Conservation (phyloP, 2,888 invertebrate genomes). For the Eueremaeus valkanovi region DNA sequence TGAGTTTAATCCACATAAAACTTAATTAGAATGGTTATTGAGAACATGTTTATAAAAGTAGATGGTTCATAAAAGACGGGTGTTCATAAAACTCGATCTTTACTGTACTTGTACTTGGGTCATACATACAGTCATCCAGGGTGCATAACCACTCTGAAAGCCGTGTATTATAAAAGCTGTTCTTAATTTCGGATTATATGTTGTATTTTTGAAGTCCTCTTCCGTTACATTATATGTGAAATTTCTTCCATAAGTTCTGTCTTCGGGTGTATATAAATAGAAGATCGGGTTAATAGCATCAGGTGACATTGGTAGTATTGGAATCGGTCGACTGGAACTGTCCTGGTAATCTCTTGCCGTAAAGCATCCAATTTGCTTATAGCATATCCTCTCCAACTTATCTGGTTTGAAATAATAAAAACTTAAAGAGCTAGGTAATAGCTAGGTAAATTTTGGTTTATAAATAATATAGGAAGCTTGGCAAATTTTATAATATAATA, state of each 20-base stretch:
- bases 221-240: neutral
- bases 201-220: neutral
- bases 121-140: slow-evolving; percentile 6
- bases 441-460: too few relatives aligned
- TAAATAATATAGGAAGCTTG: too few relatives aligned
- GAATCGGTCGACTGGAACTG: neutral
- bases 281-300: neutral
- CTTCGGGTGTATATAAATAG: neutral
- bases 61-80: too few relatives aligned
- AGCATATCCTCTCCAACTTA: neutral
- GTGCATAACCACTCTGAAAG: slow-evolving; percentile 1
- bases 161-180: neutral
- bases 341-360: neutral
- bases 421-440: too few relatives aligned
- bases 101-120: too few relatives aligned
- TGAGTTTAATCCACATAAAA: too few relatives aligned
- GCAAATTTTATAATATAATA: too few relatives aligned
- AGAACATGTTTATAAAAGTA: too few relatives aligned
- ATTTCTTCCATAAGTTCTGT: neutral
- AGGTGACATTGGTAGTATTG: slow-evolving; percentile 6
- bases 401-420: too few relatives aligned
- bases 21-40: too few relatives aligned
- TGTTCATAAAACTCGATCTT: too few relatives aligned
- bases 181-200: neutral
- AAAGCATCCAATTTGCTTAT: neutral